phyloP scores from a whole-genome alignment of 2,797 vertebrate genomes.

The Clangula hyemalis region DNA sequence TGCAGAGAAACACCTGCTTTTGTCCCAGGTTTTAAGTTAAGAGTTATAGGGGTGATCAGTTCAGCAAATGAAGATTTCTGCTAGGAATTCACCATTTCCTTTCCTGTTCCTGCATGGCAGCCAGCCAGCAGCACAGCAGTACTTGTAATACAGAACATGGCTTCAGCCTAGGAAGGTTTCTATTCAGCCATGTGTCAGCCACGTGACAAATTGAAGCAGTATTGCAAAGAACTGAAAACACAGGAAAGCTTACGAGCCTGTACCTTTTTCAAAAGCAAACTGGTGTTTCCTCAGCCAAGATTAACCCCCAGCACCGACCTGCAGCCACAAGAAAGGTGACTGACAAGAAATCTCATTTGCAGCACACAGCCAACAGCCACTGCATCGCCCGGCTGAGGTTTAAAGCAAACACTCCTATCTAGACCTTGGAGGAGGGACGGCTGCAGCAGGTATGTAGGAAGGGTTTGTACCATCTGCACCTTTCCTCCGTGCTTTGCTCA shows the following conservation, averaged over 20 bases:
- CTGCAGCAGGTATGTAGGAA: not conserved
- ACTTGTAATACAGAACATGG: not conserved
- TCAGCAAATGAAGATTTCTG: not conserved
- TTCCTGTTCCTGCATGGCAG: not conserved
- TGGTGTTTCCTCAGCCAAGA: not conserved
- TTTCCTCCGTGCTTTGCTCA: not conserved
- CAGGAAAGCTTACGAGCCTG: not conserved
- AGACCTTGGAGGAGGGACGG: not conserved
- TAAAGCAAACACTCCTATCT: constrained; percentile 39
- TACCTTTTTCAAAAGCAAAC: not conserved
- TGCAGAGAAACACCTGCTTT: not conserved
- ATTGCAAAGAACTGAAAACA: not conserved
- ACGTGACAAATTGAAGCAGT: not conserved
- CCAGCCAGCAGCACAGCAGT: not conserved
- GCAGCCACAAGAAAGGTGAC: not conserved
- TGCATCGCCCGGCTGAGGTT: not conserved
- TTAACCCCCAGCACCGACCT: not conserved
- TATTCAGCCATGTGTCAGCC: constrained; percentile 16
- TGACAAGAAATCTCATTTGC: not conserved
- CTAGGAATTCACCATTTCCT: constrained; percentile 4
- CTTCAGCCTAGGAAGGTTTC: constrained; percentile 9
- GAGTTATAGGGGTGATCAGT: not conserved
- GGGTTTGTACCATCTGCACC: not conserved
- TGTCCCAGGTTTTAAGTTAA: not conserved
- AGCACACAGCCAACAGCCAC: not conserved